Conservation (phyloP, 2,113 vertebrate species). For the Thomomys bottae region DNA sequence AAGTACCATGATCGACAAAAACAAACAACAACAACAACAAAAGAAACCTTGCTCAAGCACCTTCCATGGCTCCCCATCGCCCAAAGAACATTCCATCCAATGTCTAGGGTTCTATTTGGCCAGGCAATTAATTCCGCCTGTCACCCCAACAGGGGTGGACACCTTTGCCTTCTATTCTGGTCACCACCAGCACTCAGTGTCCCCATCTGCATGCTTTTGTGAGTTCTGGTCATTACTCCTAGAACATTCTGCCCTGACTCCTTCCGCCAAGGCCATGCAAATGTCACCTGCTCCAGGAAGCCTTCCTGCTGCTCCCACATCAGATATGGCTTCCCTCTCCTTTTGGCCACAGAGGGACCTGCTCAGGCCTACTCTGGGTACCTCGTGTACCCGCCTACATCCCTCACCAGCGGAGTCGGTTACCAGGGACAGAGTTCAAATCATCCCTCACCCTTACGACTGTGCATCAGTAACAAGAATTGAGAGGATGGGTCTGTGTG, state of each 20-base stretch:
- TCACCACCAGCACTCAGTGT: not conserved
- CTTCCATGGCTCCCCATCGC: not conserved
- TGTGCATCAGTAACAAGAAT: not conserved
- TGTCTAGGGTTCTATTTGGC: no score
- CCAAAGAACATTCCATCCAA: not conserved
- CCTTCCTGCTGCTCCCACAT: not conserved
- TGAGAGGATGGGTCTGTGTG: not conserved
- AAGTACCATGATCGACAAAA: no score
- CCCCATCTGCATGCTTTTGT: not conserved
- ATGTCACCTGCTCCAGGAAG: slow-evolving; percentile 3
- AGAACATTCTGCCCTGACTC: not conserved
- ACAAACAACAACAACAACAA: no score
- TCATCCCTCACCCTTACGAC: not conserved
- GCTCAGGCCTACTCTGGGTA: not conserved
- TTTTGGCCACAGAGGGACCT: not conserved
- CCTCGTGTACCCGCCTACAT: not conserved
- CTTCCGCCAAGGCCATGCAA: not conserved
- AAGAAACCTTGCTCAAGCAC: not conserved
- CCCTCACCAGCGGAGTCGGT: no score
- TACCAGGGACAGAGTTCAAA: not conserved
- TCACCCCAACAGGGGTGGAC: not conserved
- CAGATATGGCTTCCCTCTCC: not conserved
- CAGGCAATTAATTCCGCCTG: not conserved
- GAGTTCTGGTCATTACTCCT: not conserved
- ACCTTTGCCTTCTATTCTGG: not conserved